These are phyloP conservation scores for Probaryconus sp. DNA, from an alignment of 1,140 invertebrate species.

Conservation along the genomic window DNA sequence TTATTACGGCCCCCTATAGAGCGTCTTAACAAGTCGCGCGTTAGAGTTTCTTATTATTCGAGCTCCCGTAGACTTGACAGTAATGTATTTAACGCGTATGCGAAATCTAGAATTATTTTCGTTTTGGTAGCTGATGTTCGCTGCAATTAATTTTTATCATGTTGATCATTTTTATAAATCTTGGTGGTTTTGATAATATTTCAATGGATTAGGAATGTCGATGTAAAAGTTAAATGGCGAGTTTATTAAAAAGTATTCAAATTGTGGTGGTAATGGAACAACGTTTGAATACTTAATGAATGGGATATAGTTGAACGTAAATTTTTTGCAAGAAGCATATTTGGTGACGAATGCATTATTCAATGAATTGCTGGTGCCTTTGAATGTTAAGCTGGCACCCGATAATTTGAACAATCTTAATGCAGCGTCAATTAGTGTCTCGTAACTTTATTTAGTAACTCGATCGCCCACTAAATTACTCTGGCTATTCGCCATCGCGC, in stretches of 20 bases:
- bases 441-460: constrained; percentile 66
- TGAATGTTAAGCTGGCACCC: constrained; percentile 30
- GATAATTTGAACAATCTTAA: constrained; percentile 59
- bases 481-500: constrained; percentile 59
- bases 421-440: constrained; percentile 59
- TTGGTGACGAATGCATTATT: constrained; percentile 38
- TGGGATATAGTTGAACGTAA: no score
- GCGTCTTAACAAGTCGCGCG: constrained; percentile 60
- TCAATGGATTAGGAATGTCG: no score
- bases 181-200: no score
- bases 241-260: no score
- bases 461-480: constrained; percentile 62
- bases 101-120: constrained; percentile 29
- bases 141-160: constrained; percentile 14
- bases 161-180: no score
- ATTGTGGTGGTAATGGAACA: no score
- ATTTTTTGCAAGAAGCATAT: no score
- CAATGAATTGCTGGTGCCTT: neutral
- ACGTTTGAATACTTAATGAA: no score
- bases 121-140: constrained; percentile 13
- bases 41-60: constrained; percentile 57
- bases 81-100: constrained; percentile 13
- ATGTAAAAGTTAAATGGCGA: no score
- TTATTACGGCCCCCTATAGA: constrained; percentile 50
- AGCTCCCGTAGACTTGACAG: constrained; percentile 53